A percentile compares a stretch with the other conserved stretches of the same genome.
Evolutionary conservation across 2,888 invertebrate species (phyloP).

Genomic region (Mycalesis mineus): DNA sequence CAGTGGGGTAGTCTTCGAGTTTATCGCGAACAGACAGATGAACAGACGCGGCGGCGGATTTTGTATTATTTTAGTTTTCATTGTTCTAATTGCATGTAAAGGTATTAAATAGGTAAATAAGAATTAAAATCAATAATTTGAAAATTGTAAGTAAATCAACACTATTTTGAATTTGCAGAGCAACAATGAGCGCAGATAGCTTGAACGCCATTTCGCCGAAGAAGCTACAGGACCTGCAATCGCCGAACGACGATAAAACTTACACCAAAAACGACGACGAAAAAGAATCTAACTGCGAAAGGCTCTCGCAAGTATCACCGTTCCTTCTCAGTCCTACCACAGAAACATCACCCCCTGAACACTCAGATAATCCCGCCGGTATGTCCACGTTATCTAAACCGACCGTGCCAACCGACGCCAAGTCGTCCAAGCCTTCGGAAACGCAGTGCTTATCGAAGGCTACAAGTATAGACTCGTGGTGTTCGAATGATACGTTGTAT

Average conservation of each 20-base stretch:
- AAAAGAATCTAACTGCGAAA: conserved; percentile 54
- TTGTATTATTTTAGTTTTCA: too few relatives aligned
- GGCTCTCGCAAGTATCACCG: conserved; percentile 67
- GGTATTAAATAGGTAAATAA: too few relatives aligned
- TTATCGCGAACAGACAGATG: too few relatives aligned
- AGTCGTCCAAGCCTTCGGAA: conserved; percentile 69
- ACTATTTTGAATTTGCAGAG: conserved; percentile 42
- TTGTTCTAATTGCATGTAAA: too few relatives aligned
- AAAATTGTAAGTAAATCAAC: not conserved
- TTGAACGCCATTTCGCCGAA: conserved; percentile 62
- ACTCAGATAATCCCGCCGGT: conserved; percentile 58
- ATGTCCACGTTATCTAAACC: conserved; percentile 72
- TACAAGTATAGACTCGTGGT: conserved; percentile 81
- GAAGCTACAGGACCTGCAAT: conserved; percentile 39
- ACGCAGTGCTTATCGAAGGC: conserved; percentile 72
- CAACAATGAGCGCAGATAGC: conserved; percentile 73
- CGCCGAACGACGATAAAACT: conserved; percentile 57
- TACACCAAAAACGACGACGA: conserved; percentile 58
- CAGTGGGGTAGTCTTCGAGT: too few relatives aligned
- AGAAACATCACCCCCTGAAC: conserved; percentile 56
- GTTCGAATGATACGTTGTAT: conserved; percentile 81
- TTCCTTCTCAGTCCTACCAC: conserved; percentile 66
- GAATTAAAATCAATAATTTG: too few relatives aligned
- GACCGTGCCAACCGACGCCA: conserved; percentile 68
- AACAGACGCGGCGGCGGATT: too few relatives aligned